These are phyloP conservation scores for Eumerus sabulonum DNA, from an alignment of 2,888 invertebrate species.

Conservation along the genomic window DNA sequence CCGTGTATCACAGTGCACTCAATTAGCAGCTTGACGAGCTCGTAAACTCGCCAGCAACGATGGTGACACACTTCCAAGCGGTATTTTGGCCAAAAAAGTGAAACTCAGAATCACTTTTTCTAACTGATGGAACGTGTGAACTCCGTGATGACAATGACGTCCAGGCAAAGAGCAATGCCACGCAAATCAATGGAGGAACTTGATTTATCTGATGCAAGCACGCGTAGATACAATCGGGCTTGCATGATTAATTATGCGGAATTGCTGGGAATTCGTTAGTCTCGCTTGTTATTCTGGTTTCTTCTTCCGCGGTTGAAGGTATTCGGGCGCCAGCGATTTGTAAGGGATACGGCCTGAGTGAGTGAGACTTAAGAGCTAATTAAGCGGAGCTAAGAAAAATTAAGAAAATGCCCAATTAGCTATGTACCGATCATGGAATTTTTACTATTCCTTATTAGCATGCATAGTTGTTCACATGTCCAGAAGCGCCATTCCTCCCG, in stretches of 20 bases:
- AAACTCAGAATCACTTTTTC: not conserved
- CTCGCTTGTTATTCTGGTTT: too few species aligned
- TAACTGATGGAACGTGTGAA: slow-evolving; percentile 2
- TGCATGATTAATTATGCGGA: slow-evolving; percentile 28
- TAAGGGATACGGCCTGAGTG: too few species aligned
- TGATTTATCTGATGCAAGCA: slow-evolving; percentile 30
- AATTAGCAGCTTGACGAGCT: slow-evolving; percentile 57
- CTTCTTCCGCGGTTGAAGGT: too few species aligned
- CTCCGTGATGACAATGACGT: not conserved
- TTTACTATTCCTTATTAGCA: too few species aligned
- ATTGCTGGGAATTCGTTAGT: not conserved
- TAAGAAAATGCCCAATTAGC: too few species aligned
- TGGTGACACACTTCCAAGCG: slow-evolving; percentile 21
- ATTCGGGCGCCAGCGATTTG: too few species aligned
- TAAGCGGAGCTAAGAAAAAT: too few species aligned
- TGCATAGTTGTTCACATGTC: too few species aligned
- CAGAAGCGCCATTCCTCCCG: too few species aligned
- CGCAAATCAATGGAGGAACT: too few species aligned
- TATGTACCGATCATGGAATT: too few species aligned
- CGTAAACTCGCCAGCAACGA: slow-evolving; percentile 26
- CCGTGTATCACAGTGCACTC: slow-evolving; percentile 34
- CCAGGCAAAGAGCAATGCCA: not conserved
- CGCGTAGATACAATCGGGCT: slow-evolving; percentile 19
- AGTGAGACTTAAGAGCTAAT: too few species aligned
- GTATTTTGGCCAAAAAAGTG: slow-evolving; percentile 3